Evolutionary conservation across 1,140 invertebrate species (phyloP).

Genomic region (Papilio helenus): DNA sequence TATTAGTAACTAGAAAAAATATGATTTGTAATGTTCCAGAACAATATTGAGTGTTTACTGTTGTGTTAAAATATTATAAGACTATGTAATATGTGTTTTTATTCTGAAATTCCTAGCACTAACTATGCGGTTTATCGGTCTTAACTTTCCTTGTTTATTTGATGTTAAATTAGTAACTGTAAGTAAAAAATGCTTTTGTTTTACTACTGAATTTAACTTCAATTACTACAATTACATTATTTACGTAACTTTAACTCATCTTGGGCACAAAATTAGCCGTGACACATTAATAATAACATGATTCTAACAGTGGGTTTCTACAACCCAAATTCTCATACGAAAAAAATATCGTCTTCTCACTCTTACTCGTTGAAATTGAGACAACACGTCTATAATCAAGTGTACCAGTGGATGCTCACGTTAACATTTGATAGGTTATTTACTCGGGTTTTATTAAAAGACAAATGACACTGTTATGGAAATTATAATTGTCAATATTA

Average conservation of each 20-base stretch:
- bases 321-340: background rate
- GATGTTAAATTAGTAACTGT: background rate
- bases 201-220: background rate
- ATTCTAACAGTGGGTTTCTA: background rate
- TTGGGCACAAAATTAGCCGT: constrained; percentile 1
- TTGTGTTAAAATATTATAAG: background rate
- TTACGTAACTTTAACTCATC: background rate
- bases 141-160: no score
- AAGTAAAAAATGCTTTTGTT: background rate
- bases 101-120: no score
- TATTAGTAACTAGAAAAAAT: constrained; percentile 13
- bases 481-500: constrained; percentile 17
- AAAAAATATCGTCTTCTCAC: background rate
- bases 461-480: background rate
- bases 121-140: no score
- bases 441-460: background rate
- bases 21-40: background rate
- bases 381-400: background rate
- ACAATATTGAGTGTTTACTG: background rate
- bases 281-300: background rate
- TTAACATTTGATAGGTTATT: background rate
- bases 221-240: background rate
- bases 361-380: background rate
- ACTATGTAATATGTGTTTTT: background rate
- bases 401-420: background rate